Evolutionary conservation across 2,113 vertebrate species (phyloP), one percentile per base, ranked within the genome.

Genomic region (Amblyopsis rosae): DNA sequence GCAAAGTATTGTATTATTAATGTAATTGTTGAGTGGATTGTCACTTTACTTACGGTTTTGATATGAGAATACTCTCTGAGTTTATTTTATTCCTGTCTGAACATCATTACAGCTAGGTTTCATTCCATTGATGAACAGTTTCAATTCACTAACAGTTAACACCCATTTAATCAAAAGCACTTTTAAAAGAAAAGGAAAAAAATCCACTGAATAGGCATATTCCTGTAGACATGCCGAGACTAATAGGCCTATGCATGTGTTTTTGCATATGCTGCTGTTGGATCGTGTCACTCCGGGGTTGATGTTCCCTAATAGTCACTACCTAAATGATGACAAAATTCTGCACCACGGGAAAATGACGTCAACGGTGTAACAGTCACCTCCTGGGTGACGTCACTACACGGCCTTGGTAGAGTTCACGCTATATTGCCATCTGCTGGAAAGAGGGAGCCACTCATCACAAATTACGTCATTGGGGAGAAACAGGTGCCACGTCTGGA

Each of bases 241-340:
- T 26, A 53, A 51, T 51, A 53, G n/a, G 51, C 15, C 15, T 53
- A 53, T 53, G 58, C 9, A 58, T 5, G 6, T 33, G 56, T 16
- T 9, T 11, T 32, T 65, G 51, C 76, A 76, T 78, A 56, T 62
- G 47, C 51, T 41, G 47, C 51, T n/a, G 59, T 75, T 74, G 70
- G 69, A 72, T 72, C 76, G 12, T 79, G 63, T 56, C 85, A 74
- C 55, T 76, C 26, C 65, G 1, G 47, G 3, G 62, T 61, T 62
- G 62, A 53, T 71, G 68, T 53, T 86, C 73, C 54, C 63, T 50
- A 26, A 26, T 26, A 82, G 88, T 91, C 87, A 90, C 85, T 85
- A 89, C 88, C 75, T 70, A 71, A 70, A 74, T 81, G 81, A 86
- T 88, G 85, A 88, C 85, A 86, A 75, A 89, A 87, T 84, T 76